Base-by-base conservation (phyloP, 2,113 vertebrate species). In the Arizona elegans region DNA sequence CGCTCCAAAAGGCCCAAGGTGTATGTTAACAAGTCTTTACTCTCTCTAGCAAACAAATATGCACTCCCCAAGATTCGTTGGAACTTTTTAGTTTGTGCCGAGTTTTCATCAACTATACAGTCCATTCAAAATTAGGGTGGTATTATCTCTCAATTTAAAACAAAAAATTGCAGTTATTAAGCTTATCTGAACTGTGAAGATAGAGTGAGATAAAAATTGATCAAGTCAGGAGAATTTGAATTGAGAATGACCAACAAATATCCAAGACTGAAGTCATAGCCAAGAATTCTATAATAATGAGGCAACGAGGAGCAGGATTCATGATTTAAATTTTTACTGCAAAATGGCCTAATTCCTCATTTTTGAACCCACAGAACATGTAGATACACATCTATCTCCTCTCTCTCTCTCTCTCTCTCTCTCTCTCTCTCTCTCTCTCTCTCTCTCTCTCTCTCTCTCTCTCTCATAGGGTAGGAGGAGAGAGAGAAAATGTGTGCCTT, bases 21-120 rank as follows among this genome's bases (percentile, higher is more conserved):
- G 54, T 23, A 38, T 17, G 75, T 70, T 52, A 94, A 91, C 29
- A 38, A 81, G 2, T 26, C 29, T 26, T 92, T n/a, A 38, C 4
- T 65, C 47, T 59, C 55, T 59, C 55, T 53, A 26, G 54, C 53
- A 23, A 13, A 24, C 43, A 70, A 55, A 47, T 55, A 55, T 38
- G 15, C 43, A 17, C 47, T 65, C n/a, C 23, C 86, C 52, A 70
- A 70, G n/a, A 70, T 65, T 92, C 26, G 4, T 87, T 87, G 17
- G 2, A 55, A 85, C 6, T 23, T 81, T 0, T 0, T 38, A n/a
- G 12, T 0, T 0, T 0, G 0, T n/a, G 3, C 6, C 56, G 43
- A 53, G 91, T 85, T 93, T 94, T 52, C 24, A 13, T 94, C 26
- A 70, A 81, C 90, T 94, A 53, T 26, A 62, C 58, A 21, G n/a